Conservation (phyloP, 2,888 invertebrate genomes). For the Sphaeridia pumilis region DNA sequence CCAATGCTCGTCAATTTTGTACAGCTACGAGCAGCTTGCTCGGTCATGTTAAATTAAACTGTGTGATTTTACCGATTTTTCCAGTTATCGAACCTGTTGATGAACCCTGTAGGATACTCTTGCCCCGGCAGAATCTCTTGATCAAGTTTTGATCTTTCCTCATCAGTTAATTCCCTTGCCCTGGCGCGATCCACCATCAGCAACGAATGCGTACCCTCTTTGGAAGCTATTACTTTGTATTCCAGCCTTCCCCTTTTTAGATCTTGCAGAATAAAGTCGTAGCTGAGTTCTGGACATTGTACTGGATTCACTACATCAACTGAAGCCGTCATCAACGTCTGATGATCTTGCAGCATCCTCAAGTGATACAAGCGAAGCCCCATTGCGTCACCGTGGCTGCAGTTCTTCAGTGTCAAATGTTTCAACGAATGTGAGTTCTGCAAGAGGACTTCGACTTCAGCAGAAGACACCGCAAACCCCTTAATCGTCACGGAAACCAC, state of each 20-base stretch:
- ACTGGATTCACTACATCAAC: constrained; percentile 12
- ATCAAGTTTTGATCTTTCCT: constrained; percentile 1
- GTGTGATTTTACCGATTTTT: constrained; percentile 3
- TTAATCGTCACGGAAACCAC: constrained; percentile 12
- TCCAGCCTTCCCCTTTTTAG: constrained; percentile 5
- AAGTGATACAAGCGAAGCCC: constrained; percentile 4
- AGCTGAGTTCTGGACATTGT: constrained; percentile 6
- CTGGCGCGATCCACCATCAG: constrained; percentile 9
- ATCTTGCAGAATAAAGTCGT: constrained; percentile 5
- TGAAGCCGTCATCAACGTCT: constrained; percentile 5
- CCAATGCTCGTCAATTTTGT: no score
- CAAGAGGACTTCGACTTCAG: constrained; percentile 3
- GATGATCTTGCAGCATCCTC: constrained; percentile 2
- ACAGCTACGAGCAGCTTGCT: no score
- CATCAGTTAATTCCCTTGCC: not conserved
- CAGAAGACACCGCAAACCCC: constrained; percentile 5
- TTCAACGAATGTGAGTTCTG: constrained; percentile 1
- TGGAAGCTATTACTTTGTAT: constrained; percentile 11
- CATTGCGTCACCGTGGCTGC: not conserved
- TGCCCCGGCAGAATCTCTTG: constrained; percentile 11
- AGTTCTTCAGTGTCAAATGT: constrained; percentile 14
- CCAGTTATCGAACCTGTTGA: constrained; percentile 15
- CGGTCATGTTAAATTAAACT: not conserved
- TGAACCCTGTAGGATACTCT: constrained; percentile 14
- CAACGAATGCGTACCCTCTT: constrained; percentile 6